A percentile compares a stretch with the other conserved stretches of the same genome.
Conservation (phyloP, 2,113 vertebrate species). For the Pyrgilauda ruficollis region DNA sequence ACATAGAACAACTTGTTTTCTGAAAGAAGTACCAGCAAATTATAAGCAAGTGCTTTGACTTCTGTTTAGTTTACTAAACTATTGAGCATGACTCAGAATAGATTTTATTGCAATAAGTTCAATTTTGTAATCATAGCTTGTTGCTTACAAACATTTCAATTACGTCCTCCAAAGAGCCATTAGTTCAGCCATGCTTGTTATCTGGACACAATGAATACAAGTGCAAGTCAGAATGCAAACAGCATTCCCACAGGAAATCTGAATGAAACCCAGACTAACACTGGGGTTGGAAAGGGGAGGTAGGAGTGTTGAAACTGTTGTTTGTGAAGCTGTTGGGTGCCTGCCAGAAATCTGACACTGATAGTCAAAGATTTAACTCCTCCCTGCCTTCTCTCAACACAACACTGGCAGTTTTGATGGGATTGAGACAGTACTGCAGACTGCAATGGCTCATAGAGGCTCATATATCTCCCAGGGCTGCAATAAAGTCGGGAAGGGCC, state of each 20-base stretch:
- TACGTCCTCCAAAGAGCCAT: neutral
- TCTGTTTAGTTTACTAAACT: neutral
- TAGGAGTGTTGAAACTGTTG: neutral
- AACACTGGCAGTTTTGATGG: neutral
- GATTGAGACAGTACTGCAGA: neutral
- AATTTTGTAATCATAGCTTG: neutral
- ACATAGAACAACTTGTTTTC: slow-evolving; percentile 77
- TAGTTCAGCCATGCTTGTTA: neutral
- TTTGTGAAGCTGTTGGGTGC: neutral
- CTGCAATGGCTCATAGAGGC: neutral
- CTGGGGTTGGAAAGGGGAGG: rapidly evolving
- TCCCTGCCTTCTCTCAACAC: neutral
- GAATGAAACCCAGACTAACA: neutral
- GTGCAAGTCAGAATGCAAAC: neutral
- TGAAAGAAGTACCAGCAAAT: slow-evolving; percentile 61
- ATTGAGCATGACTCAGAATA: neutral
- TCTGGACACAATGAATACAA: neutral
- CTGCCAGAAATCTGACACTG: neutral
- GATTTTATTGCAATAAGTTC: neutral
- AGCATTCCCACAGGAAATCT: neutral
- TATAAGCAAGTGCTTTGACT: neutral
- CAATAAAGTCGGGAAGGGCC: neutral
- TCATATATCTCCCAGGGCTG: neutral
- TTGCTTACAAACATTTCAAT: neutral
- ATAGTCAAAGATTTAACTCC: neutral